A percentile compares a stretch with the other conserved stretches of the same genome.
Conservation (phyloP, 92 coral and sea anemone genomes). For the Ricordea florida region DNA sequence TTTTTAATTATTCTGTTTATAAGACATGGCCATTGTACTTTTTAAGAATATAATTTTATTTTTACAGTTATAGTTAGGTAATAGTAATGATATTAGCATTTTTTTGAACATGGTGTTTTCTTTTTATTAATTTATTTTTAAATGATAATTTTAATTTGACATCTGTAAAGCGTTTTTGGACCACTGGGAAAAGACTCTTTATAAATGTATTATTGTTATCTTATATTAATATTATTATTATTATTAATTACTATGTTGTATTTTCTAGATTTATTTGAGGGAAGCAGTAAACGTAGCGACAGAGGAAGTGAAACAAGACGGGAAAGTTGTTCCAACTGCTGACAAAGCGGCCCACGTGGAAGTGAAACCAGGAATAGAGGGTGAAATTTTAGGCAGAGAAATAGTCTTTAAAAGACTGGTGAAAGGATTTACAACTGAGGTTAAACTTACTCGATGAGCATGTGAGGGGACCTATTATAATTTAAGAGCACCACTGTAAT, state of each 20-base stretch:
- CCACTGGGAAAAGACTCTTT: neutral
- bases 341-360: neutral
- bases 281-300: neutral
- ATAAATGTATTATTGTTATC: neutral
- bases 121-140: neutral
- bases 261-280: neutral
- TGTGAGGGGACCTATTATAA: too few species aligned
- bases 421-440: constrained; percentile 4
- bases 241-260: too few species aligned
- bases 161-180: neutral
- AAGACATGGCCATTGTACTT: neutral
- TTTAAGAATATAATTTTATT: neutral
- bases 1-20: neutral
- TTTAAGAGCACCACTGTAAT: too few species aligned
- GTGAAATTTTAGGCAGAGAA: neutral
- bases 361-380: neutral
- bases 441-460: neutral
- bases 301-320: neutral
- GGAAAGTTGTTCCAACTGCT: neutral
- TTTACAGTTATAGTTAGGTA: neutral
- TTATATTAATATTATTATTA: too few species aligned
- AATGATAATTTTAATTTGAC: neutral
- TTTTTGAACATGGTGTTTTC: neutral
- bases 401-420: neutral
- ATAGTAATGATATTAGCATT: neutral